These are phyloP conservation scores for Cremastobaeus sp. DNA, from an alignment of 2,888 invertebrate genomes.

Conservation along the genomic window DNA sequence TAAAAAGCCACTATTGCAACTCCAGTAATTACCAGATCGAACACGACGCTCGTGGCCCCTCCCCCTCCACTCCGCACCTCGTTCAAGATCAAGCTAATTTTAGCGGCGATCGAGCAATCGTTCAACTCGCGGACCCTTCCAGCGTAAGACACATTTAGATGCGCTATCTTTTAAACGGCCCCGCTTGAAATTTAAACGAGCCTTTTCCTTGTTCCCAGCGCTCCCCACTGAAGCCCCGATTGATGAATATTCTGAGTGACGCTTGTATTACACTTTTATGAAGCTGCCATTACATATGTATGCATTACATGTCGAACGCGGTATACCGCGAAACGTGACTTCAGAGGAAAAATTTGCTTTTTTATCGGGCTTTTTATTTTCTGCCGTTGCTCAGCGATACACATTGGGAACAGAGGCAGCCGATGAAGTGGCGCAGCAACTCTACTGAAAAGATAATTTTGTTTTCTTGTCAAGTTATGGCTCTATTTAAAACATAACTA, in stretches of 20 bases:
- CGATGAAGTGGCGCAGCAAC: background rate
- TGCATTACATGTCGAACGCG: slow-evolving; percentile 20
- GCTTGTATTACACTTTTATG: slow-evolving; percentile 42
- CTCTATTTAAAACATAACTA: no score
- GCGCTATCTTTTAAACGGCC: slow-evolving; percentile 19
- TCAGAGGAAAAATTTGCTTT: slow-evolving; percentile 5
- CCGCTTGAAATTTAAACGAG: slow-evolving; percentile 18
- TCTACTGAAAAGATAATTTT: slow-evolving; percentile 12
- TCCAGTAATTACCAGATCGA: no score
- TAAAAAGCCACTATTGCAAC: slow-evolving; percentile 26
- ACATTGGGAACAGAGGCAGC: slow-evolving; percentile 13
- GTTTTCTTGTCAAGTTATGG: slow-evolving; percentile 14
- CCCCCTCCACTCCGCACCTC: background rate
- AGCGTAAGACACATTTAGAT: slow-evolving; percentile 10
- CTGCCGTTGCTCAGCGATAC: slow-evolving; percentile 12
- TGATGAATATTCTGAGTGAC: slow-evolving; percentile 34
- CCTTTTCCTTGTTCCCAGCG: slow-evolving; percentile 15
- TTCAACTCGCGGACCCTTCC: slow-evolving; percentile 7
- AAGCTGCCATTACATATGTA: slow-evolving; percentile 22
- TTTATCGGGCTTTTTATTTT: slow-evolving; percentile 17
- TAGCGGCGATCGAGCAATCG: background rate
- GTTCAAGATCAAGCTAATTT: slow-evolving; percentile 25
- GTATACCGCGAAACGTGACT: slow-evolving; percentile 18
- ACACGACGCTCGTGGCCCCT: background rate
- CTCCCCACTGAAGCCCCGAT: slow-evolving; percentile 16